Evolutionary conservation across 2,888 invertebrate species (phyloP).

Genomic region (Pristionchus exspectatus): DNA sequence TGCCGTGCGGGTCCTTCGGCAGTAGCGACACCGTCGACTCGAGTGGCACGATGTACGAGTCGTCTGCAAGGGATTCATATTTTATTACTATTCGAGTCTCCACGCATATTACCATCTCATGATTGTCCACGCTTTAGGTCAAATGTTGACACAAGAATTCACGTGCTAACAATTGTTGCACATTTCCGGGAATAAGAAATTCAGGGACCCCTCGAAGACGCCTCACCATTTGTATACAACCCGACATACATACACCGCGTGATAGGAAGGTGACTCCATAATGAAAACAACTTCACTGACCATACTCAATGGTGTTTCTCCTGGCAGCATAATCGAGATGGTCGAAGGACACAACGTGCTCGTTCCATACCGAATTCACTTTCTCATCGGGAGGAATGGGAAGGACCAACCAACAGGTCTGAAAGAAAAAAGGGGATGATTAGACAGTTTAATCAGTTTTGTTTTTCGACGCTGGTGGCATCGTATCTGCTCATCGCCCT

Average conservation of each 20-base stretch:
- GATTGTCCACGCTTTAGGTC: too few species aligned
- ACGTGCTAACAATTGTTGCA: too few species aligned
- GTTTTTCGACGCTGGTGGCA: too few species aligned
- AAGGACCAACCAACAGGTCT: slow-evolving; percentile 40
- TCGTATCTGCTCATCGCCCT: too few species aligned
- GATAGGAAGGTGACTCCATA: too few species aligned
- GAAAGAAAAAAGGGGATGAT: neutral
- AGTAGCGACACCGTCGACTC: slow-evolving; percentile 51
- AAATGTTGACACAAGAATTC: too few species aligned
- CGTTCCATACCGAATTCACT: slow-evolving; percentile 54
- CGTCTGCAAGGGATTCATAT: slow-evolving; percentile 57
- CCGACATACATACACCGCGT: too few species aligned
- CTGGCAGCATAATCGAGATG: slow-evolving; percentile 56
- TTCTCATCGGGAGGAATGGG: neutral
- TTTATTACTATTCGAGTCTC: too few species aligned
- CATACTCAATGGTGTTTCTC: slow-evolving; percentile 48
- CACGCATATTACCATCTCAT: too few species aligned
- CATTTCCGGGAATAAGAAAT: too few species aligned
- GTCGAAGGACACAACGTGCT: slow-evolving; percentile 49
- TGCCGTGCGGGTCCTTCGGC: slow-evolving; percentile 24
- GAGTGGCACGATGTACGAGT: slow-evolving; percentile 57
- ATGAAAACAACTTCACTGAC: slow-evolving; percentile 30
- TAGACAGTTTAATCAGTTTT: neutral
- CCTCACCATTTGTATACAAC: too few species aligned
- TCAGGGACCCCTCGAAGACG: too few species aligned